Conservation (phyloP, 2,113 vertebrate genomes). For the Burhinus bistriatus region DNA sequence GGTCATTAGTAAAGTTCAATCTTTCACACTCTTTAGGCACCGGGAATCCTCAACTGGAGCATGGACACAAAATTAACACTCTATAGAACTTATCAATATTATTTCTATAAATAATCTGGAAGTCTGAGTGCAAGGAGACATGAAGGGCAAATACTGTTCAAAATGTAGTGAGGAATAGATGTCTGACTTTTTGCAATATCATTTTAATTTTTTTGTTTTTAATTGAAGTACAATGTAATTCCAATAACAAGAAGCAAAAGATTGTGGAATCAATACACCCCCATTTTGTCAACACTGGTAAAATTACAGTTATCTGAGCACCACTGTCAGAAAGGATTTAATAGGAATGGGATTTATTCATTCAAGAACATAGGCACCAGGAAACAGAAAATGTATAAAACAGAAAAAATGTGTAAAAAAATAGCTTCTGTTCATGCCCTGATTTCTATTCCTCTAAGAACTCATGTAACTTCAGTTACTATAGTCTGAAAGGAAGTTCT, state of each 20-base stretch:
- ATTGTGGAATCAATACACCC: background rate
- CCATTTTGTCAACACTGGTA: background rate
- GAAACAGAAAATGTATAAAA: background rate
- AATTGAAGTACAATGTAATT: background rate
- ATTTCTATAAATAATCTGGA: background rate
- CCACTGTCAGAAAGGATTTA: background rate
- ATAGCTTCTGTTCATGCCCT: background rate
- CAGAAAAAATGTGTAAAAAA: background rate
- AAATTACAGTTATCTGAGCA: background rate
- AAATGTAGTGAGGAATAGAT: background rate
- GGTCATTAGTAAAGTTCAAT: background rate
- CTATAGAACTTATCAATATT: background rate
- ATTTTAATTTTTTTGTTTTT: background rate
- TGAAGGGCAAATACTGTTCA: background rate
- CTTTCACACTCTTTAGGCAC: background rate
- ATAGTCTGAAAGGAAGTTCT: background rate
- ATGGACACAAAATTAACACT: background rate
- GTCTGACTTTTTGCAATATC: background rate
- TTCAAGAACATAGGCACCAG: background rate
- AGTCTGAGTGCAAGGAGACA: background rate
- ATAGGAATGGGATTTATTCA: background rate
- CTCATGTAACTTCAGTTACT: background rate
- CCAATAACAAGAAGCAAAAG: background rate
- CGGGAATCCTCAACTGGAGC: background rate
- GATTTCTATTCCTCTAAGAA: background rate